Evolutionary conservation across 92 coral and sea anemone genomes (phyloP).

Genomic region (Metridium senile): DNA sequence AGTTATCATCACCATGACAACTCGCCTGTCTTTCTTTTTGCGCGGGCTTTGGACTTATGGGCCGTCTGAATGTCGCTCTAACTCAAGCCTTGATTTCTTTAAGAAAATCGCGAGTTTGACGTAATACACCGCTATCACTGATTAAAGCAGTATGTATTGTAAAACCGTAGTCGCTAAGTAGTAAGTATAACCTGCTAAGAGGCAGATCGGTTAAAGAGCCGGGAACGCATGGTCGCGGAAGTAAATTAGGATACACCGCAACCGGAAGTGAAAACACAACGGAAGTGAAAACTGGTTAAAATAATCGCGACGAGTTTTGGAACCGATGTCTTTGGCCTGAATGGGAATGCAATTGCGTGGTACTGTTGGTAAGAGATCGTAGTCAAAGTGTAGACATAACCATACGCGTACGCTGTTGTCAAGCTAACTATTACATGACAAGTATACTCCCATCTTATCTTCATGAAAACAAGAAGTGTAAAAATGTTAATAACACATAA

Average conservation of each 20-base stretch:
- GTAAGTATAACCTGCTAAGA: constrained; percentile 12
- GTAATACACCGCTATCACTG: constrained; percentile 7
- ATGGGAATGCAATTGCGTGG: constrained; percentile 23
- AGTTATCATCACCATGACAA: constrained; percentile 38
- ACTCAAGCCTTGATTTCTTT: constrained; percentile 20
- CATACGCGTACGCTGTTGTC: constrained; percentile 13
- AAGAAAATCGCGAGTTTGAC: constrained; percentile 16
- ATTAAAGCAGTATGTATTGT: constrained; percentile 12
- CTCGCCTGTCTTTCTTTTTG: constrained; percentile 28
- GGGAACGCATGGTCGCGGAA: constrained; percentile 11
- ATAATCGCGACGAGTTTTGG: neutral
- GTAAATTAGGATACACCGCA: neutral
- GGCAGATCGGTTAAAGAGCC: neutral
- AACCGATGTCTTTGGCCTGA: constrained; percentile 17
- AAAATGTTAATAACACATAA: constrained; percentile 28
- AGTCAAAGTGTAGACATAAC: constrained; percentile 17
- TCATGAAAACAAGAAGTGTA: constrained; percentile 12
- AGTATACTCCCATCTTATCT: neutral
- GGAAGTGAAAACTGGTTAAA: constrained; percentile 10
- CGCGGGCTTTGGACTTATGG: constrained; percentile 26
- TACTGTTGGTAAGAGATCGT: constrained; percentile 34
- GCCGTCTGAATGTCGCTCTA: constrained; percentile 11
- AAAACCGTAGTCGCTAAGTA: neutral
- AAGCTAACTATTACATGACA: constrained; percentile 20
- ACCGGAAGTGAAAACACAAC: constrained; percentile 5